A percentile compares a stretch with the other conserved stretches of the same genome.
phyloP scores from a whole-genome alignment of 2,888 invertebrate species.

The Rhagium mordax region DNA sequence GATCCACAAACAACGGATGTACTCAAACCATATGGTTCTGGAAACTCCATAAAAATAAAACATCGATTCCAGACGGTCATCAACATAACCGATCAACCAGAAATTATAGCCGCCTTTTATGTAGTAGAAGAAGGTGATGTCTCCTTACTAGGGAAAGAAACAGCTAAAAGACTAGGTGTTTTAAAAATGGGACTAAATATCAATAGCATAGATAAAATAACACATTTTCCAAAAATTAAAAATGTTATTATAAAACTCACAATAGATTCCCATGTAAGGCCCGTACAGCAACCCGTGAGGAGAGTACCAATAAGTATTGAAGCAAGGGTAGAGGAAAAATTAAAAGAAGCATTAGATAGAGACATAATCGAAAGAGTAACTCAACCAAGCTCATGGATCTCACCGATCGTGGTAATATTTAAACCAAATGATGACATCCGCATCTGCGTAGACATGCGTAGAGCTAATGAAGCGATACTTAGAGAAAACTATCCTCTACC shows the following conservation, averaged over 20 bases:
- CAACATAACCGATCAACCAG: slow-evolving; percentile 17
- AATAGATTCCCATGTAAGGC: not conserved
- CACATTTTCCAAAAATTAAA: no score
- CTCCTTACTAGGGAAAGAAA: slow-evolving; percentile 44
- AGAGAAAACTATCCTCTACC: not conserved
- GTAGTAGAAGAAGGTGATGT: slow-evolving; percentile 43
- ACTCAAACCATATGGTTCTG: slow-evolving; percentile 43
- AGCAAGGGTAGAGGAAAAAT: not conserved
- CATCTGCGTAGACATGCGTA: slow-evolving; percentile 39
- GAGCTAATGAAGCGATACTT: slow-evolving; percentile 36
- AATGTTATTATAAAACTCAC: no score
- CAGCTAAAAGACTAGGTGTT: slow-evolving; percentile 41
- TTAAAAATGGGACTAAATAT: slow-evolving; percentile 39
- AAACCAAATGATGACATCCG: slow-evolving; percentile 26
- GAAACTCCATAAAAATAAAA: slow-evolving; percentile 29
- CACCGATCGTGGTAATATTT: slow-evolving; percentile 21
- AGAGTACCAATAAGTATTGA: not conserved
- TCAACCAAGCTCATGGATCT: slow-evolving; percentile 27
- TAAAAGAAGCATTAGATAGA: not conserved
- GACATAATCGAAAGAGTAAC: not conserved
- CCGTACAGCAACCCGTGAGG: not conserved
- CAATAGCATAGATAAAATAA: slow-evolving; percentile 31
- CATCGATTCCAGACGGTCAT: slow-evolving; percentile 38
- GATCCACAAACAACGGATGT: not conserved
- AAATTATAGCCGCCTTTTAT: slow-evolving; percentile 38